Evolutionary conservation across 1,140 invertebrate genomes (phyloP).

Genomic region (Thrips palmi): DNA sequence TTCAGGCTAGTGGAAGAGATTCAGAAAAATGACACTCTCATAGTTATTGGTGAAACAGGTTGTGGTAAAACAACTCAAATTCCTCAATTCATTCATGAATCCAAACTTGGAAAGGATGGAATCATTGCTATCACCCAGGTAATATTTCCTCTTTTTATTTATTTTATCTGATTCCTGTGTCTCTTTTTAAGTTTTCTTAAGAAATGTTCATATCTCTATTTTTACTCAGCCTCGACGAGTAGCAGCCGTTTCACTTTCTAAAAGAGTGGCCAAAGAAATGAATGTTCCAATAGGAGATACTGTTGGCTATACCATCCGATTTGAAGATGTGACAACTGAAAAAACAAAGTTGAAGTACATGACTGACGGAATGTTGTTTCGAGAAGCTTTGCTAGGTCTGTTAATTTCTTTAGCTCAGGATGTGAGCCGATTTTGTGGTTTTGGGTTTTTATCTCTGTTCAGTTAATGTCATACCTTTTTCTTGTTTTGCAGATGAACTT

Average conservation of each 20-base stretch:
- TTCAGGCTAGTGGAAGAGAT: constrained; percentile 34
- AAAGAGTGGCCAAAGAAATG: constrained; percentile 67
- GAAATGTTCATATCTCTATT: not conserved
- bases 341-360: constrained; percentile 73
- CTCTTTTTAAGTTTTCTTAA: not conserved
- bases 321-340: constrained; percentile 64
- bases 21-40: constrained; percentile 34
- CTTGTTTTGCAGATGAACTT: constrained; percentile 31
- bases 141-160: constrained; percentile 6
- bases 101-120: constrained; percentile 30
- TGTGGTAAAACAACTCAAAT: constrained; percentile 85
- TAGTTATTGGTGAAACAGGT: constrained; percentile 78
- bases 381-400: constrained; percentile 57
- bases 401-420: constrained; percentile 19
- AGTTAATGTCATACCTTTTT: constrained; percentile 6
- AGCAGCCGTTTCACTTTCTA: constrained; percentile 78
- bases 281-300: constrained; percentile 40
- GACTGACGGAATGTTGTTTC: constrained; percentile 87
- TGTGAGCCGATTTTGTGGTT: not conserved
- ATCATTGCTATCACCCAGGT: constrained; percentile 61
- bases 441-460: not conserved
- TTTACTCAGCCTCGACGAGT: constrained; percentile 59
- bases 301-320: constrained; percentile 83
- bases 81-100: constrained; percentile 53
- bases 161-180: not conserved